These are phyloP conservation scores for Garra rufa DNA, from an alignment of 2,113 vertebrate genomes.

Conservation along the genomic window DNA sequence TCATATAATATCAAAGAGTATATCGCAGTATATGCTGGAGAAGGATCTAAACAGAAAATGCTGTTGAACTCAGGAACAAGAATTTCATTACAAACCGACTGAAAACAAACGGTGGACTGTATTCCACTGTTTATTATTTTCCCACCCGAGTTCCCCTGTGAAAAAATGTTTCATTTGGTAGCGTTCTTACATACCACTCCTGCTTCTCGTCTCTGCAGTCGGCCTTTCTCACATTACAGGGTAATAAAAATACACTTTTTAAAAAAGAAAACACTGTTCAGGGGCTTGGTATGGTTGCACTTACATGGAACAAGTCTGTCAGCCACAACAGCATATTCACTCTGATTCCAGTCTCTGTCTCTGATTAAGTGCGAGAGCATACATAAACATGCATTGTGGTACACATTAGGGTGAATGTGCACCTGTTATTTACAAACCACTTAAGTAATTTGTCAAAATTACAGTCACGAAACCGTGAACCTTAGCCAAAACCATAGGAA, in stretches of 20 bases:
- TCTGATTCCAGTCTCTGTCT: not conserved
- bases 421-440: conserved; percentile 65
- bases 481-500: conserved; percentile 30
- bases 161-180: conserved; percentile 69
- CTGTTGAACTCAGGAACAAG: not conserved
- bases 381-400: conserved; percentile 18
- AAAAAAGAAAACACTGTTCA: conserved; percentile 1
- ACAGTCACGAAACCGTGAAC: not conserved
- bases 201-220: conserved; percentile 44
- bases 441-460: conserved; percentile 18
- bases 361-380: not conserved
- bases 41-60: not conserved
- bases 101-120: conserved; percentile 36
- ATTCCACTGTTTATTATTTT: conserved; percentile 48
- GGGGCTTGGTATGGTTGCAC: conserved; percentile 10
- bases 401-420: conserved; percentile 41
- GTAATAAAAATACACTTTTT: conserved; percentile 46
- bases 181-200: conserved; percentile 64
- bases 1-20: not conserved
- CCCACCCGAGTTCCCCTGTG: conserved; percentile 30
- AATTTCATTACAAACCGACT: conserved; percentile 11
- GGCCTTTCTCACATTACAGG: conserved; percentile 52
- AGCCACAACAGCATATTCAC: conserved; percentile 13
- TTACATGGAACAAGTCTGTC: conserved; percentile 27
- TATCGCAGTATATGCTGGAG: not conserved